These are phyloP conservation scores for Hemiprocne comata DNA, from an alignment of 2,113 vertebrate genomes.

Conservation along the genomic window DNA sequence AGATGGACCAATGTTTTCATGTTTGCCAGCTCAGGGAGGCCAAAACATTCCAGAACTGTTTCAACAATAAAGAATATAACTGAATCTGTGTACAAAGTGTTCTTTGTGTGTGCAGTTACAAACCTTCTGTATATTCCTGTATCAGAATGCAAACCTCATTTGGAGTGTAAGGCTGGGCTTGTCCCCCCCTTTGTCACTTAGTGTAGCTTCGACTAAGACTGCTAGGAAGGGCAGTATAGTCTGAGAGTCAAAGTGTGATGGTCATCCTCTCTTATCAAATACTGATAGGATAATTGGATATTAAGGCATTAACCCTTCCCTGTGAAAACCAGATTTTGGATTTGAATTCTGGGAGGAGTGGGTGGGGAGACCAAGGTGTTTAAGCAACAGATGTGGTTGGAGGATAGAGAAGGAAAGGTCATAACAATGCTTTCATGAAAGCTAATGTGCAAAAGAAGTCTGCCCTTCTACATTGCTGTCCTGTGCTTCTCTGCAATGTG, in stretches of 20 bases:
- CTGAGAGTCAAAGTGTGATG: neutral
- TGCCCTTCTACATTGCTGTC: neutral
- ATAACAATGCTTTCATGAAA: neutral
- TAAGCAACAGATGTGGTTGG: neutral
- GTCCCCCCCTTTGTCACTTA: neutral
- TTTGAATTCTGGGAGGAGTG: neutral
- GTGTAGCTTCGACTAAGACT: neutral
- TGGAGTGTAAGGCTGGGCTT: neutral
- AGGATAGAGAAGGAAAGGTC: neutral
- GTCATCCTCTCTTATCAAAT: neutral
- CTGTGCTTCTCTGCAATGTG: neutral
- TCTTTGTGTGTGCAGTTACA: constrained; percentile 38
- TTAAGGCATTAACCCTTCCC: neutral
- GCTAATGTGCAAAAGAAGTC: neutral
- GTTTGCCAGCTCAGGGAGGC: neutral
- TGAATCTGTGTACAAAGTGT: neutral
- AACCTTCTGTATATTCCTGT: neutral
- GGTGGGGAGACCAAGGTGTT: neutral
- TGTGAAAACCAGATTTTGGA: neutral
- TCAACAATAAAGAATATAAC: constrained; percentile 34
- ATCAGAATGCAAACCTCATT: neutral
- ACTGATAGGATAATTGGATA: neutral
- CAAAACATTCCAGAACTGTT: constrained; percentile 38
- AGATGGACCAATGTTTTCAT: neutral
- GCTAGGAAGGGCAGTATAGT: neutral